Conservation (phyloP, 2,797 vertebrate species). For the Megaceryle alcyon region DNA sequence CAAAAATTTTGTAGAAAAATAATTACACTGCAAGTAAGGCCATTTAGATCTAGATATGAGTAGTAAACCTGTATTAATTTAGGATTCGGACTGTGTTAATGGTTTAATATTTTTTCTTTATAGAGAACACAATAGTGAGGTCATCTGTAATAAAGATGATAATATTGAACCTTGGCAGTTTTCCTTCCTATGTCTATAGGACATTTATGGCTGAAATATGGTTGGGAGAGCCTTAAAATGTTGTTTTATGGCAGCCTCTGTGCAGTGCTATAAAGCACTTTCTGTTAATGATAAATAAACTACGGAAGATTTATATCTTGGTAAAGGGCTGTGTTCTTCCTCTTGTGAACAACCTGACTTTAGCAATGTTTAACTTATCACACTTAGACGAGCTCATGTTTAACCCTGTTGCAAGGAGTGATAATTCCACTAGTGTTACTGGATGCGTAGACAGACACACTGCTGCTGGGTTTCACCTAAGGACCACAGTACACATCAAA, state of each 20-base stretch:
- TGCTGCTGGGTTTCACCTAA: not conserved
- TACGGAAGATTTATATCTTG: slow-evolving; percentile 68
- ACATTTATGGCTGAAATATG: slow-evolving; percentile 83
- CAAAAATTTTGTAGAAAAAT: slow-evolving; percentile 80
- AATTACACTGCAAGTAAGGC: slow-evolving; percentile 73
- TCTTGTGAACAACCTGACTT: slow-evolving; percentile 57
- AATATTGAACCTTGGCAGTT: slow-evolving; percentile 80
- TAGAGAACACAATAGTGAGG: slow-evolving; percentile 86
- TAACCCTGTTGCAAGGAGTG: not conserved
- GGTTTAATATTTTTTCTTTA: slow-evolving; percentile 87
- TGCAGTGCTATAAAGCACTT: slow-evolving; percentile 81
- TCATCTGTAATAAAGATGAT: slow-evolving; percentile 87
- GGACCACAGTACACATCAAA: not conserved
- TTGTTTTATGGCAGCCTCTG: slow-evolving; percentile 82
- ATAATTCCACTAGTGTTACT: not conserved
- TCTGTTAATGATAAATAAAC: slow-evolving; percentile 78
- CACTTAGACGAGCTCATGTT: not conserved
- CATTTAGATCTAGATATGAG: slow-evolving; percentile 79
- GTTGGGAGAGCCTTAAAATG: slow-evolving; percentile 76
- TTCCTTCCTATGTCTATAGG: slow-evolving; percentile 76
- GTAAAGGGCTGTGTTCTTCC: slow-evolving; percentile 29
- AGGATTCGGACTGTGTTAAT: slow-evolving; percentile 80
- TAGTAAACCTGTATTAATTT: slow-evolving; percentile 83
- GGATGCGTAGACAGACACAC: not conserved
- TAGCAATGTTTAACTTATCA: slow-evolving; percentile 54